These are phyloP conservation scores for Chironomus riparius DNA, from an alignment of 2,888 invertebrate species.

Conservation along the genomic window DNA sequence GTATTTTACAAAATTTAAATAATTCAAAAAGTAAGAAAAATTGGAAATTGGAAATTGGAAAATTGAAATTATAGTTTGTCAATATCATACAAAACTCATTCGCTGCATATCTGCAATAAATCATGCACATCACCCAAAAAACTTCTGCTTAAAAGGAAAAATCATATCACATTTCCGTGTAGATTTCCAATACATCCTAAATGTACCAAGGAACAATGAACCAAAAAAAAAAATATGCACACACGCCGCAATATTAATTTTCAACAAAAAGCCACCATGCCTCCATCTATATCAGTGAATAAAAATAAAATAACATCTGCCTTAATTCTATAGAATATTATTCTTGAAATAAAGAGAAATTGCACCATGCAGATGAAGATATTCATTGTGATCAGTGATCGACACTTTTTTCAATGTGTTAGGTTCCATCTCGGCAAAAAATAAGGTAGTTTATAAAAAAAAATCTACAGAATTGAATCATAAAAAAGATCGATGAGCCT, in stretches of 20 bases:
- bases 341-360: not conserved
- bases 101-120: not conserved
- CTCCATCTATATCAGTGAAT: not conserved
- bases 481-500: too few relatives aligned
- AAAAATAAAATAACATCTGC: not conserved
- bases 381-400: not conserved
- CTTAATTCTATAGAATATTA: not conserved
- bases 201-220: not conserved
- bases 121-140: not conserved
- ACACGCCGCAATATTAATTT: not conserved
- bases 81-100: too few relatives aligned
- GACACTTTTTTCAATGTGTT: not conserved
- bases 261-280: too few relatives aligned
- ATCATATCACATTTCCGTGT: constrained; percentile 1
- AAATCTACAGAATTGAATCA: too few relatives aligned
- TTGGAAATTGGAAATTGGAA: too few relatives aligned
- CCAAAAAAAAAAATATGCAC: not conserved
- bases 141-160: constrained; percentile 2
- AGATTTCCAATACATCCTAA: too few relatives aligned
- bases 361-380: constrained; percentile 7
- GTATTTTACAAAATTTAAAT: too few relatives aligned
- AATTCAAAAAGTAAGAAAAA: too few relatives aligned
- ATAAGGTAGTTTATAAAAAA: too few relatives aligned
- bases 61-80: too few relatives aligned
- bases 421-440: too few relatives aligned